phyloP scores from a whole-genome alignment of 1,140 invertebrate species.

The fruit fly (Drosophila melanogaster) region Release_6_plus_ISO1_MT NT_033777.3:14880001-14880500 shows the following conservation, averaged over 20 bases:
- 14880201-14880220: conserved; percentile 77
- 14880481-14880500: conserved; percentile 77
- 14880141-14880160: conserved; percentile 40
- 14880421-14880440: conserved; percentile 64
- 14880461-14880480: conserved; percentile 61
- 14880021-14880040: conserved; percentile 3
- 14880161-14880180: conserved; percentile 50
- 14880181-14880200: conserved; percentile 77
- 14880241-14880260: conserved; percentile 27
- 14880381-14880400: conserved; percentile 51
- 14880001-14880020: conserved; percentile 20
- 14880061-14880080: conserved; percentile 15
- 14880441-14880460: conserved; percentile 69
- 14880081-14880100: conserved; percentile 7
- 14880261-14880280: conserved; percentile 34
- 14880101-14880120: conserved; percentile 35
- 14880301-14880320: conserved; percentile 14
- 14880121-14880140: conserved; percentile 27
- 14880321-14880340: conserved; percentile 38
- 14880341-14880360: conserved; percentile 22
- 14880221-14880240: conserved; percentile 68
- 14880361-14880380: conserved; percentile 9
- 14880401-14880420: conserved; percentile 47
- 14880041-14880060: conserved; percentile 15
- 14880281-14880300: conserved; percentile 30